These are phyloP conservation scores for Apteryx mantelli DNA, from an alignment of 2,113 vertebrate genomes.

Conservation along the genomic window DNA sequence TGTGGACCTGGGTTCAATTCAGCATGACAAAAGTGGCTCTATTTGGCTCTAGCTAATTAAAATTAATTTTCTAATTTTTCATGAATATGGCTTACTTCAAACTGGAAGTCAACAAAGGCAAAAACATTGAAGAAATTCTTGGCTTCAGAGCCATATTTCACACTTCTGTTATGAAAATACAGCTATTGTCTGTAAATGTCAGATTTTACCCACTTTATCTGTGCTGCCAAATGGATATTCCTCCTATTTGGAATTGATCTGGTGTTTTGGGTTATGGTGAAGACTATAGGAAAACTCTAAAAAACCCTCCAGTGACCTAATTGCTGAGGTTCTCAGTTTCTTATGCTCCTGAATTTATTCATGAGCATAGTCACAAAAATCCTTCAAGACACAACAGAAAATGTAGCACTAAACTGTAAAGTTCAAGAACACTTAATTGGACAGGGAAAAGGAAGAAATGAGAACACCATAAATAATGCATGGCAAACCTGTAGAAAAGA, in stretches of 20 bases:
- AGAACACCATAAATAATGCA: constrained; percentile 27
- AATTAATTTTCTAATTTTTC: not conserved
- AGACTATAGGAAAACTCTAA: not conserved
- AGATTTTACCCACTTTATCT: not conserved
- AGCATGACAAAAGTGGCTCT: not conserved
- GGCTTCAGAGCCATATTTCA: not conserved
- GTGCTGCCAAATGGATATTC: not conserved
- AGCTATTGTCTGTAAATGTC: not conserved
- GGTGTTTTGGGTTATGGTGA: not conserved
- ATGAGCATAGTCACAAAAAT: not conserved
- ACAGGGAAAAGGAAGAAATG: not conserved
- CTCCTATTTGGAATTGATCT: not conserved
- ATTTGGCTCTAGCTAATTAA: not conserved
- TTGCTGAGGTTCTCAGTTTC: not conserved
- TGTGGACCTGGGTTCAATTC: not conserved
- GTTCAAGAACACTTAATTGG: constrained; percentile 45
- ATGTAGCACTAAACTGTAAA: not conserved
- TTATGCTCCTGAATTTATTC: not conserved
- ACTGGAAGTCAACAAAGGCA: not conserved
- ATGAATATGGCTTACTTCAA: not conserved
- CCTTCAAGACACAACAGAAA: constrained; percentile 23
- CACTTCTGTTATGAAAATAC: not conserved
- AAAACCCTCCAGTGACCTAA: not conserved
- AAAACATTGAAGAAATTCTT: not conserved
- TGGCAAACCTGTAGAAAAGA: not conserved